A percentile compares a stretch with the other conserved stretches of the same genome.
Evolutionary conservation across 1,140 invertebrate genomes (phyloP).

Genomic region (Akabosia matsudoensis): DNA sequence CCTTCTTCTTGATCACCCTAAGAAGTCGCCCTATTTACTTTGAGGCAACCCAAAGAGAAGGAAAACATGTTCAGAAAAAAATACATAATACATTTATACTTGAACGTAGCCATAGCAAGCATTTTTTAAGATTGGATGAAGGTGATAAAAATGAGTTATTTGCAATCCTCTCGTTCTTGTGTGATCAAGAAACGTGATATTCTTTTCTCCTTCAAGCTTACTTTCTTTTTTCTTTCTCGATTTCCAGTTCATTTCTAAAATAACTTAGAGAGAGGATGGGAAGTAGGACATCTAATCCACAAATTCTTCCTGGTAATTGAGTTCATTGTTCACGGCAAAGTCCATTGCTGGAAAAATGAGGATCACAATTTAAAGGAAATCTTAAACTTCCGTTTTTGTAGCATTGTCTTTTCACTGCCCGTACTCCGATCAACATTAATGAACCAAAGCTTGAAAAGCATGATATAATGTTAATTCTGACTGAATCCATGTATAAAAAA

Average conservation of each 20-base stretch:
- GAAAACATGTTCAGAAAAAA: too few relatives aligned
- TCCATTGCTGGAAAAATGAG: neutral
- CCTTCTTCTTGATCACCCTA: neutral
- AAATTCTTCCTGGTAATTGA: constrained; percentile 6
- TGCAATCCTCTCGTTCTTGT: constrained; percentile 3
- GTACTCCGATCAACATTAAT: neutral
- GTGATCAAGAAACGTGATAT: constrained; percentile 15
- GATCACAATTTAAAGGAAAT: neutral
- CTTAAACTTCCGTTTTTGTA: neutral
- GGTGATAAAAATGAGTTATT: constrained; percentile 25
- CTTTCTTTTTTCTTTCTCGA: neutral
- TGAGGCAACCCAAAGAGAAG: too few relatives aligned
- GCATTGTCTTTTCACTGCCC: neutral
- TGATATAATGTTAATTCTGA: too few relatives aligned
- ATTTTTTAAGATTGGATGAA: constrained; percentile 15
- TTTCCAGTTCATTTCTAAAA: neutral
- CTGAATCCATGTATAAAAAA: too few relatives aligned
- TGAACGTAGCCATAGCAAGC: neutral
- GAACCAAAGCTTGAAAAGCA: too few relatives aligned
- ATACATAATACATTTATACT: neutral
- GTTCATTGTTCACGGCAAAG: neutral
- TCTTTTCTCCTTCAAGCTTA: neutral
- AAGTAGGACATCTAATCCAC: neutral
- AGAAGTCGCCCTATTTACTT: too few relatives aligned
- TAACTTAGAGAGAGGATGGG: neutral